Conservation (phyloP, 2,888 invertebrate species). For the Epinotia nisella region DNA sequence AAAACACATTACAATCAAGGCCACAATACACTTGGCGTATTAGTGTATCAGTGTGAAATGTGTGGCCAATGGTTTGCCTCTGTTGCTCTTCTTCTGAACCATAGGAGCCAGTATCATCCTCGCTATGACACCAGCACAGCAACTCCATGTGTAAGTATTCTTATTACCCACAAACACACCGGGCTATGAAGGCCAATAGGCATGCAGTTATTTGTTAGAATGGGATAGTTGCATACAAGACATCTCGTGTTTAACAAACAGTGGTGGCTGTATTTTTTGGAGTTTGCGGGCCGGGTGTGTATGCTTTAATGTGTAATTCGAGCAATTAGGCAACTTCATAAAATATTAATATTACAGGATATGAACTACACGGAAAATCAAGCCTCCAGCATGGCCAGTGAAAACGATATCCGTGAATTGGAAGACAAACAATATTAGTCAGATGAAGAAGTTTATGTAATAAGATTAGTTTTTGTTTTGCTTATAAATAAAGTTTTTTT, state of each 20-base stretch:
- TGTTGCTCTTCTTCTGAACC: slow-evolving; percentile 63
- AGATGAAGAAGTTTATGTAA: slow-evolving; percentile 14
- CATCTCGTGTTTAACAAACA: not conserved
- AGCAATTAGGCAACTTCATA: not conserved
- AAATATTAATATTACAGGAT: slow-evolving; percentile 45
- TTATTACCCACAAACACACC: not conserved
- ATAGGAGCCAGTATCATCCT: slow-evolving; percentile 70
- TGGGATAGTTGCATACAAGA: not conserved
- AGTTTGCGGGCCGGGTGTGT: not conserved
- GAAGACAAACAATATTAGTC: slow-evolving; percentile 31
- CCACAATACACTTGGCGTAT: slow-evolving; percentile 54
- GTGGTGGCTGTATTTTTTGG: not conserved
- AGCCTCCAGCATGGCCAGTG: slow-evolving; percentile 48
- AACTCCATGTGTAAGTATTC: slow-evolving; percentile 56
- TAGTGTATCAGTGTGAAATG: slow-evolving; percentile 78
- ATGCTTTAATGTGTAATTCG: not conserved
- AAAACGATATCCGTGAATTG: slow-evolving; percentile 48
- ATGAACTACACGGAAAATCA: slow-evolving; percentile 51
- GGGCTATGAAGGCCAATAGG: not conserved
- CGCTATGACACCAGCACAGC: slow-evolving; percentile 57
- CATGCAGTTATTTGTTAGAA: not conserved
- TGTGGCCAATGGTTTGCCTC: slow-evolving; percentile 70
- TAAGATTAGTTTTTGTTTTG: slow-evolving; percentile 30
- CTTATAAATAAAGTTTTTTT: slow-evolving; percentile 17
- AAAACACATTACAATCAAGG: slow-evolving; percentile 61